Evolutionary conservation across 2,888 invertebrate species (phyloP).

Genomic region (Prosopocoilus inquinatus): DNA sequence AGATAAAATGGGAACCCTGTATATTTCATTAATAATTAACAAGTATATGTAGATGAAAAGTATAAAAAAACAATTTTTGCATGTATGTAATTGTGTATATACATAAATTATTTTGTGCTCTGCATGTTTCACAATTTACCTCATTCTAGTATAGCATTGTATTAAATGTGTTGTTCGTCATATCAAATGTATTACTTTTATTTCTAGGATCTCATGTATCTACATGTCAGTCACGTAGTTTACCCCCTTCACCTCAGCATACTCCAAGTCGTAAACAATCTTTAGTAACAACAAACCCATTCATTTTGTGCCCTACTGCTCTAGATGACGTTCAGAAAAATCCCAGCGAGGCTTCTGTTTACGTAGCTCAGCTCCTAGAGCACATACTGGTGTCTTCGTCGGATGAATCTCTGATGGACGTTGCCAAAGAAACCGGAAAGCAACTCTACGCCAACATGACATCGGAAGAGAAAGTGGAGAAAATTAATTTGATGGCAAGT

Average conservation of each 20-base stretch:
- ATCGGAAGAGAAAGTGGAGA: constrained; percentile 66
- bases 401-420: constrained; percentile 81
- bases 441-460: constrained; percentile 73
- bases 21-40: too few species aligned
- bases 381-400: constrained; percentile 58
- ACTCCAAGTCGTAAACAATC: constrained; percentile 71
- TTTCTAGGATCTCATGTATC: constrained; percentile 51
- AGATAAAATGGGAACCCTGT: too few species aligned
- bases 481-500: constrained; percentile 84
- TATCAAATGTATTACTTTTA: background rate
- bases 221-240: constrained; percentile 58
- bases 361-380: constrained; percentile 51
- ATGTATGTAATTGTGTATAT: background rate
- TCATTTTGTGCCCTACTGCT: constrained; percentile 53
- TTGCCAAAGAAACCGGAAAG: constrained; percentile 84
- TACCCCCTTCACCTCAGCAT: constrained; percentile 75
- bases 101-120: background rate
- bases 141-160: too few species aligned
- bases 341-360: constrained; percentile 51
- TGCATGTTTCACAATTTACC: background rate
- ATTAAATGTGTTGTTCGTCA: background rate
- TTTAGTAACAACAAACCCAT: constrained; percentile 61
- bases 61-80: background rate
- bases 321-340: constrained; percentile 46
- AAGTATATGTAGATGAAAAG: background rate